A percentile compares a stretch with the other conserved stretches of the same genome.
Conservation (phyloP, 2,797 vertebrate genomes). For the Antennarius maculatus region DNA sequence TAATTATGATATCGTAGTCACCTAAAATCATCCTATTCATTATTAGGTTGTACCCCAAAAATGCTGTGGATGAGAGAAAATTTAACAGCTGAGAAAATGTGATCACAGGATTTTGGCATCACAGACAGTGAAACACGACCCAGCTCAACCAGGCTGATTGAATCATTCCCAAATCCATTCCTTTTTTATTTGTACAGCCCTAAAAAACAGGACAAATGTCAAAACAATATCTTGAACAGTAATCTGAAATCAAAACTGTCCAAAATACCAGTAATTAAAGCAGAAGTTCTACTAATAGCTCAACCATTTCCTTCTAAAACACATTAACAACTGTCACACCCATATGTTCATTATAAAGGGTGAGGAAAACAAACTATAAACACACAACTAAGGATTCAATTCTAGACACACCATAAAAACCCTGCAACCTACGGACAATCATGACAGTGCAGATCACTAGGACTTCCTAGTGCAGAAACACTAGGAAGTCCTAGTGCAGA, state of each 20-base stretch:
- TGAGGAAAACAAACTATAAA: conserved; percentile 16
- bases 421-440: neutral
- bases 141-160: neutral
- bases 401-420: neutral
- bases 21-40: too few species aligned
- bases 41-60: too few species aligned
- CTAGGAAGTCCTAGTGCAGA: too few species aligned
- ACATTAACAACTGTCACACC: conserved; percentile 20
- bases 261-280: neutral
- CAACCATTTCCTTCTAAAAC: neutral
- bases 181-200: too few species aligned
- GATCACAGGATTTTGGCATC: too few species aligned
- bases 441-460: neutral
- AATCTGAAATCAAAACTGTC: neutral
- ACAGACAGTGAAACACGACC: neutral
- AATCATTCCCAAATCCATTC: too few species aligned
- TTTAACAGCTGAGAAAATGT: too few species aligned
- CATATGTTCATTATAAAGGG: conserved; percentile 4
- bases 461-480: too few species aligned
- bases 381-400: neutral
- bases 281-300: neutral
- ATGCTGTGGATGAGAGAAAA: too few species aligned
- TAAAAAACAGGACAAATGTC: neutral
- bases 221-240: neutral
- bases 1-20: too few species aligned